These are phyloP conservation scores for Macrobrachium rosenbergii DNA, from an alignment of 1,140 invertebrate genomes.

Conservation along the genomic window DNA sequence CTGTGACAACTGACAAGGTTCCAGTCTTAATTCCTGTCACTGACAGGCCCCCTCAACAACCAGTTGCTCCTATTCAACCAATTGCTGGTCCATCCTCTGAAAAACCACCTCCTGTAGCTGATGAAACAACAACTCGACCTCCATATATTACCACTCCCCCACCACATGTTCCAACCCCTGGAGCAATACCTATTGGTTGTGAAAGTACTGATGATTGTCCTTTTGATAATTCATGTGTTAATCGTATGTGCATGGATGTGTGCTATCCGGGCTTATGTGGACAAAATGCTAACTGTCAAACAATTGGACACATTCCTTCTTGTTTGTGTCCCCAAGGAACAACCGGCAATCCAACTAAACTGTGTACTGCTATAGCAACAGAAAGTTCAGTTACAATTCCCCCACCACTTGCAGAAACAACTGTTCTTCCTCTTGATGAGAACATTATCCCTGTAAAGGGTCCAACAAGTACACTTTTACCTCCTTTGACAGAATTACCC, in stretches of 20 bases:
- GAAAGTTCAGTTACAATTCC: not conserved
- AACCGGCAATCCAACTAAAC: conserved; percentile 37
- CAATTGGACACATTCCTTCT: conserved; percentile 11
- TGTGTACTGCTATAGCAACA: conserved; percentile 2
- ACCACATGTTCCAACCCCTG: conserved; percentile 47
- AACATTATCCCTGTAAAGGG: not conserved
- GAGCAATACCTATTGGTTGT: conserved; percentile 44
- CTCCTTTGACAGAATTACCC: conserved; percentile 49
- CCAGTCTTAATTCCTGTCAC: conserved; percentile 23
- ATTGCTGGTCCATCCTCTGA: conserved; percentile 37
- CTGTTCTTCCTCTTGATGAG: not conserved
- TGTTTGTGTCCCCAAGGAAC: conserved; percentile 39
- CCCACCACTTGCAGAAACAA: not conserved
- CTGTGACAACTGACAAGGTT: conserved; percentile 18
- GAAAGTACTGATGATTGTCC: conserved; percentile 30
- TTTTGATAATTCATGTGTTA: conserved; percentile 33
- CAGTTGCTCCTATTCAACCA: conserved; percentile 1
- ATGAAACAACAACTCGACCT: conserved; percentile 5
- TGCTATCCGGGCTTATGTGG: conserved; percentile 30
- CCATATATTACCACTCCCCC: not conserved
- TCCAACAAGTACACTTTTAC: not conserved
- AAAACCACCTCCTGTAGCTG: conserved; percentile 32
- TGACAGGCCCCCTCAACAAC: not conserved
- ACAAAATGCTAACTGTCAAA: conserved; percentile 31
- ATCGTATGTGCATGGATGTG: conserved; percentile 37